Conservation (phyloP, 2,113 vertebrate species). For the Oreotrochilus melanogaster region DNA sequence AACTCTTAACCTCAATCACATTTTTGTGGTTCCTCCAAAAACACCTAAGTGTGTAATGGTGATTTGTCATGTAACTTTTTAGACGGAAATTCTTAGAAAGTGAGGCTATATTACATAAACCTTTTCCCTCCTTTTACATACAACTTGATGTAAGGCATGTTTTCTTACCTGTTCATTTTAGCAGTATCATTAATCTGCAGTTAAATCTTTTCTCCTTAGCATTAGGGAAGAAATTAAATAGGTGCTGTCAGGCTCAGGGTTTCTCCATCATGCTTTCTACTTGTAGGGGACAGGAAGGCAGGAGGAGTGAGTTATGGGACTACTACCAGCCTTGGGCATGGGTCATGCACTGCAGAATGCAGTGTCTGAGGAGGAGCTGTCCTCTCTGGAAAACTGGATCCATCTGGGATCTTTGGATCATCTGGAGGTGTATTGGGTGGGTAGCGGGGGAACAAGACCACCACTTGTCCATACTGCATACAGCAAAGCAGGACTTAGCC, state of each 20-base stretch:
- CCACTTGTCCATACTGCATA: not conserved
- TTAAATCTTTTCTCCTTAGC: not conserved
- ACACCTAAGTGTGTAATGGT: constrained; percentile 29
- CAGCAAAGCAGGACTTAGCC: not conserved
- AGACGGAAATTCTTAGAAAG: constrained; percentile 18
- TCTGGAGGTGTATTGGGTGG: not conserved
- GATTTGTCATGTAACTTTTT: constrained; percentile 28
- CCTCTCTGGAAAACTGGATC: not conserved
- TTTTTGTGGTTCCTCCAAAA: constrained; percentile 46
- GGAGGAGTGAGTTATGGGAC: not conserved
- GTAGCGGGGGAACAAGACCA: not conserved
- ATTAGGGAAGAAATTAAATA: not conserved
- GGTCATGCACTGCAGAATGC: not conserved
- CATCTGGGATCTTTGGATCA: not conserved
- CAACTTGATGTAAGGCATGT: not conserved
- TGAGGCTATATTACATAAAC: not conserved
- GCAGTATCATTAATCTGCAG: not conserved
- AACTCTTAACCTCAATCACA: constrained; percentile 26
- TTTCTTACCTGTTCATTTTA: not conserved
- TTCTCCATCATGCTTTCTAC: not conserved
- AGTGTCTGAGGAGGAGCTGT: not conserved
- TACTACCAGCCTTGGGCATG: not conserved
- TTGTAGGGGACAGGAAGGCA: not conserved
- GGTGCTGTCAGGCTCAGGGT: not conserved
- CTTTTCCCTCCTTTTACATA: not conserved